Evolutionary conservation across 2,797 vertebrate species (phyloP).

Genomic region (Pipistrellus nathusii): DNA sequence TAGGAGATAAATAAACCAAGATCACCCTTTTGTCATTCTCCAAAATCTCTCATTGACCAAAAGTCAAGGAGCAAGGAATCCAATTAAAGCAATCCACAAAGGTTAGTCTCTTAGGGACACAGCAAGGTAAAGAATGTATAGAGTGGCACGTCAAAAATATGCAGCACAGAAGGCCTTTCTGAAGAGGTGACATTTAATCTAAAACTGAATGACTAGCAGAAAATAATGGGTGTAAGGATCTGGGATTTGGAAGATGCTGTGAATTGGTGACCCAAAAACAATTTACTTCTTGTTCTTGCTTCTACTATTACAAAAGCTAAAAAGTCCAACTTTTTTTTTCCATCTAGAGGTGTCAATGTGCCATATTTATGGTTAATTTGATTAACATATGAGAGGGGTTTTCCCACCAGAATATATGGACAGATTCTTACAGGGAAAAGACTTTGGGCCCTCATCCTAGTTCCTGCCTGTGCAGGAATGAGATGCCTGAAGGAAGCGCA

Average conservation of each 20-base stretch:
- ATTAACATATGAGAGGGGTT: background rate
- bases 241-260: background rate
- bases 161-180: background rate
- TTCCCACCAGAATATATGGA: background rate
- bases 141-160: background rate
- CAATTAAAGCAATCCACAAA: background rate
- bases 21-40: background rate
- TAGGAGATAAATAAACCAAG: background rate
- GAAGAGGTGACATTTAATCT: slow-evolving; percentile 52
- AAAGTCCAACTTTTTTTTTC: background rate
- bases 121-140: background rate
- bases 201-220: background rate
- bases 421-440: background rate
- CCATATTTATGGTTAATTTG: background rate
- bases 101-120: background rate
- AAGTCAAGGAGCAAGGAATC: background rate
- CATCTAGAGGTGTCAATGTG: background rate
- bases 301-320: background rate
- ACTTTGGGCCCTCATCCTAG: background rate
- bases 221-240: background rate
- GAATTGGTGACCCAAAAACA: slow-evolving; percentile 4
- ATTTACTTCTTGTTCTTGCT: background rate
- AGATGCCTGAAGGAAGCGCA: background rate
- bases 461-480: background rate
- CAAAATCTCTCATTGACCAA: background rate